A percentile compares a stretch with the other conserved stretches of the same genome.
Conservation (phyloP, 2,113 vertebrate genomes). For the Corydoras maculifer region DNA sequence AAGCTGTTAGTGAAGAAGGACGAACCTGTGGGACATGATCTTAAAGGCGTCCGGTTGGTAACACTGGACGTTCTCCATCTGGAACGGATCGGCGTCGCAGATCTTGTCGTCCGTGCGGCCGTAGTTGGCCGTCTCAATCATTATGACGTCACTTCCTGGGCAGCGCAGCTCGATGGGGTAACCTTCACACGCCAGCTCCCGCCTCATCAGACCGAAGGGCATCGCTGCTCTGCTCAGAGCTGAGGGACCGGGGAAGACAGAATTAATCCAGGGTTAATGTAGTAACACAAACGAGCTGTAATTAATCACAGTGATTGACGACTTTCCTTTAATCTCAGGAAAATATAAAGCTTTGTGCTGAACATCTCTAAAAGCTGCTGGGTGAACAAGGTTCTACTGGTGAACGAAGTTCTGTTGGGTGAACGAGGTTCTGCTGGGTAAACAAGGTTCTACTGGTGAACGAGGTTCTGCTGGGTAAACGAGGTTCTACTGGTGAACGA, state of each 20-base stretch:
- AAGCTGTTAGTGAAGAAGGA: background rate
- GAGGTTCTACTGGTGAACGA: too few species aligned
- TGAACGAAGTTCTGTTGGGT: too few species aligned
- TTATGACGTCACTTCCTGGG: slow-evolving; percentile 86
- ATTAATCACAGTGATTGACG: too few species aligned
- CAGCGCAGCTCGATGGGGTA: slow-evolving; percentile 91
- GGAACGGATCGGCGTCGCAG: slow-evolving; percentile 87
- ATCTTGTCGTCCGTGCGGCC: slow-evolving; percentile 91
- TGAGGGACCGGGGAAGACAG: slow-evolving; percentile 29
- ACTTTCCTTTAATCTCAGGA: too few species aligned
- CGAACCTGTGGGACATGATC: slow-evolving; percentile 90
- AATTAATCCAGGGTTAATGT: too few species aligned
- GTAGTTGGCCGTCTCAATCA: slow-evolving; percentile 90
- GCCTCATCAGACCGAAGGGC: slow-evolving; percentile 80
- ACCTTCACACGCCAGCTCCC: slow-evolving; percentile 86
- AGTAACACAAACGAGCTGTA: too few species aligned
- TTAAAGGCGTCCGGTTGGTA: slow-evolving; percentile 85
- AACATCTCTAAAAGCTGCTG: too few species aligned
- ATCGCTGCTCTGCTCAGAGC: slow-evolving; percentile 80
- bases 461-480: too few species aligned
- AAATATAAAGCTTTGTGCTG: too few species aligned
- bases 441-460: too few species aligned
- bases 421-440: too few species aligned
- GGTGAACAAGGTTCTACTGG: too few species aligned
- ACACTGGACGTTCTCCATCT: slow-evolving; percentile 93